Conservation (phyloP, 2,888 invertebrate species). For the Mesorhabditis spiculigera region DNA sequence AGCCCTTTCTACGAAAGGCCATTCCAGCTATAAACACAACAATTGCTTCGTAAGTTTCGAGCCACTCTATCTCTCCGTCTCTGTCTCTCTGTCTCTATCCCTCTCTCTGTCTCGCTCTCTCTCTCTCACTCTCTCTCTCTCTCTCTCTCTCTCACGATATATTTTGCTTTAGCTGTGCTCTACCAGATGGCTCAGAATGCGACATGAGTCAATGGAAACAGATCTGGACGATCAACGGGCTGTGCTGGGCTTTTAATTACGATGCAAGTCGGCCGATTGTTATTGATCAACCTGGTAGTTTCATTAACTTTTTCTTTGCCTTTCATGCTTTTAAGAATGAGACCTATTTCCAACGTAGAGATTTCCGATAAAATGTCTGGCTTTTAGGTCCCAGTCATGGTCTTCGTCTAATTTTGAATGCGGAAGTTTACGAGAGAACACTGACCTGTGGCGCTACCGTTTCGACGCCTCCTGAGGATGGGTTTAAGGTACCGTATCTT, state of each 20-base stretch:
- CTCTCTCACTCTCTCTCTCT: no score
- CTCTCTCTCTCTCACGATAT: no score
- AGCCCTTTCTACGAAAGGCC: no score
- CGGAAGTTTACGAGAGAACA: not conserved
- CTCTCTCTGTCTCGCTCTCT: no score
- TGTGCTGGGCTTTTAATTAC: not conserved
- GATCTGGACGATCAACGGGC: not conserved
- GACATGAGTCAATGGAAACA: not conserved
- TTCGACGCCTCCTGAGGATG: no score
- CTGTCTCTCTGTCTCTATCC: no score
- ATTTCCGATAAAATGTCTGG: not conserved
- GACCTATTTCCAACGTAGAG: no score
- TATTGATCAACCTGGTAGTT: not conserved
- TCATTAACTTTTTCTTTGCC: not conserved
- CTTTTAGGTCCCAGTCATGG: slow-evolving; percentile 2
- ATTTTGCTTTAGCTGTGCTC: not conserved
- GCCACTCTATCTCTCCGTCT: no score
- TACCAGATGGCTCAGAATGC: not conserved
- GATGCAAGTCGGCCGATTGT: not conserved
- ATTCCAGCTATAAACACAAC: no score
- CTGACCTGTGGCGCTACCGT: not conserved
- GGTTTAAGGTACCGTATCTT: no score
- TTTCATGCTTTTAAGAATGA: no score
- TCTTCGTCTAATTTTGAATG: not conserved
- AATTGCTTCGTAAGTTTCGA: no score